Evolutionary conservation across 1,140 invertebrate genomes (phyloP), one percentile per base, ranked within the genome.

Genomic region (Plutomurus gul): DNA sequence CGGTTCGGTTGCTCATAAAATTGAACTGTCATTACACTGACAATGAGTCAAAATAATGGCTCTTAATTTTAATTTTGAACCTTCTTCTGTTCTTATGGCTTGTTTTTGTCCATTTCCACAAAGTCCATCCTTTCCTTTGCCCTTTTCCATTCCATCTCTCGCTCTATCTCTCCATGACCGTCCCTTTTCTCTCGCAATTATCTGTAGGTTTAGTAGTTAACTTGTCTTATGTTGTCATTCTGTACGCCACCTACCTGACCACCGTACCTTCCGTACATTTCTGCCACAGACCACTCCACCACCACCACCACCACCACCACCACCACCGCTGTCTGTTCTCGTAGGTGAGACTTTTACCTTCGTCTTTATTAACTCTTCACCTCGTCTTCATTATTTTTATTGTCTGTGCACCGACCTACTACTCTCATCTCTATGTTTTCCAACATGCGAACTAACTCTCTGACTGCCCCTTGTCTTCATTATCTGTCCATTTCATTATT

Each of bases 51-150:
- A 65, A 65, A 65, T 30, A 65, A 65, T 65, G 56, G 56, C 56
- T 65, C 56, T 65, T 65, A 65, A 65, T 65, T 65, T 65, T 65
- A 65, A 65, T 65, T 65, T 65, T 65, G 56, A 65, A 65, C 56
- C 56, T 65, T 65, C 36, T 65, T 65, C 56, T 65, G 27, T 25
- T 30, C 56, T 65, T 33, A 27, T 30, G 22, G 27, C 36, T 65
- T 60, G n/a, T n/a, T n/a, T n/a, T n/a, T n/a, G n/a, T n/a, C n/a
- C n/a, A n/a, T n/a, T n/a, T n/a, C n/a, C n/a, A n/a, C n/a, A n/a
- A n/a, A n/a, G n/a, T n/a, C n/a, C n/a, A n/a, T n/a, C n/a, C n/a
- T n/a, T n/a, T n/a, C n/a, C n/a, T n/a, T n/a, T n/a, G n/a, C 27
- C 56, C 11, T n/a, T 18, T 33, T 65, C 16, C 56, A 30, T 65